Evolutionary conservation across 2,797 vertebrate species (phyloP).

Genomic region (Allobates femoralis): DNA sequence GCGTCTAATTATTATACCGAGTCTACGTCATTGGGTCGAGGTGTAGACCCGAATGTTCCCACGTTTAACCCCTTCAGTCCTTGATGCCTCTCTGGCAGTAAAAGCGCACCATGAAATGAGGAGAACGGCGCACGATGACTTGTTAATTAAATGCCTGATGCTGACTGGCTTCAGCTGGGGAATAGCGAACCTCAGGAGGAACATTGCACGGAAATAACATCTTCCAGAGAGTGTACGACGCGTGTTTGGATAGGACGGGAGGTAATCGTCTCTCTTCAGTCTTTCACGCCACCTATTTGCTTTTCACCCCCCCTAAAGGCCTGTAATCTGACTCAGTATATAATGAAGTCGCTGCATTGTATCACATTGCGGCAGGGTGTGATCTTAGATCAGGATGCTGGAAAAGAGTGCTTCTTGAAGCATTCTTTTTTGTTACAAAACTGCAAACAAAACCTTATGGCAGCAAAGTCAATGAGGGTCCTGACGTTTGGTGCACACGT

Average conservation of each 20-base stretch:
- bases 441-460: too few relatives aligned
- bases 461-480: too few relatives aligned
- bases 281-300: constrained; percentile 52
- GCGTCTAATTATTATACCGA: background rate
- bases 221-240: constrained; percentile 59
- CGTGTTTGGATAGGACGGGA: constrained; percentile 54
- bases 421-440: too few relatives aligned
- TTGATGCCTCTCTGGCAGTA: constrained; percentile 23
- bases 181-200: constrained; percentile 55
- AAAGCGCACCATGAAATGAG: constrained; percentile 37
- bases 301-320: constrained; percentile 45
- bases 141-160: constrained; percentile 62
- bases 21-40: background rate
- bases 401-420: too few relatives aligned
- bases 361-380: background rate
- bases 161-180: constrained; percentile 54
- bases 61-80: background rate
- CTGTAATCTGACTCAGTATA: constrained; percentile 61
- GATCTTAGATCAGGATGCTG: constrained; percentile 5
- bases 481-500: too few relatives aligned
- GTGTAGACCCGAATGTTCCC: background rate
- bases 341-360: constrained; percentile 50
- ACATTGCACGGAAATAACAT: constrained; percentile 61
- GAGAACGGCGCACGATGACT: constrained; percentile 47
- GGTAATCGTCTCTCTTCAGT: constrained; percentile 53